Evolutionary conservation across 2,797 vertebrate species (phyloP).

Genomic region (Urophycis tenuis): DNA sequence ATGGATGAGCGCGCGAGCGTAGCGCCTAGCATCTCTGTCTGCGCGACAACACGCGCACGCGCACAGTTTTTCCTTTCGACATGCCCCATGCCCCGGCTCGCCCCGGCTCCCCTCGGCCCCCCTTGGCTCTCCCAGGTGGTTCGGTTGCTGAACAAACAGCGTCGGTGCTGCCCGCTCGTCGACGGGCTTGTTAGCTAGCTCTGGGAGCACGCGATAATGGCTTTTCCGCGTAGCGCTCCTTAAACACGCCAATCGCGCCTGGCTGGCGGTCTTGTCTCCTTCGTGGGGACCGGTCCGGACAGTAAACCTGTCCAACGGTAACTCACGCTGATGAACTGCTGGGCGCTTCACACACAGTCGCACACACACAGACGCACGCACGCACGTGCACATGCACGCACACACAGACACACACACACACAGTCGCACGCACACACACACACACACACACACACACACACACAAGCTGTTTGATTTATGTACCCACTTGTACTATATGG

Average conservation of each 20-base stretch:
- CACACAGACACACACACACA: background rate
- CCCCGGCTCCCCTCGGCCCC: background rate
- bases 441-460: background rate
- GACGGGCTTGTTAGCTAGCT: background rate
- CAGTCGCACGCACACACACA: background rate
- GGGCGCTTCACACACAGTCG: slow-evolving; percentile 7
- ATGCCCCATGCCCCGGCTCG: no score
- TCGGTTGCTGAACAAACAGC: background rate
- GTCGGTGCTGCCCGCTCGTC: background rate
- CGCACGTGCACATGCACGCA: background rate
- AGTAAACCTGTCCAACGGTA: slow-evolving; percentile 9
- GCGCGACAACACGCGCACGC: background rate
- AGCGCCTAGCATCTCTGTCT: background rate
- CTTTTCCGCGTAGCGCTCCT: background rate
- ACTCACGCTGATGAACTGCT: slow-evolving; percentile 14
- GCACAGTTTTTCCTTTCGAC: no score
- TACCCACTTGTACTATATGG: background rate
- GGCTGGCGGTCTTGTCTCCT: background rate
- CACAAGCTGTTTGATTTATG: slow-evolving; percentile 10
- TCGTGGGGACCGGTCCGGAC: background rate
- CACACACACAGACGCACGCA: background rate
- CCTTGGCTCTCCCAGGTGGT: background rate
- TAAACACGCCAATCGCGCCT: background rate
- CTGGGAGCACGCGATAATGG: background rate
- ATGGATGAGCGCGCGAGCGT: background rate